Evolutionary conservation across 2,113 vertebrate genomes (phyloP), one percentile per base, ranked within the genome.

Genomic region (Leiothrix lutea): DNA sequence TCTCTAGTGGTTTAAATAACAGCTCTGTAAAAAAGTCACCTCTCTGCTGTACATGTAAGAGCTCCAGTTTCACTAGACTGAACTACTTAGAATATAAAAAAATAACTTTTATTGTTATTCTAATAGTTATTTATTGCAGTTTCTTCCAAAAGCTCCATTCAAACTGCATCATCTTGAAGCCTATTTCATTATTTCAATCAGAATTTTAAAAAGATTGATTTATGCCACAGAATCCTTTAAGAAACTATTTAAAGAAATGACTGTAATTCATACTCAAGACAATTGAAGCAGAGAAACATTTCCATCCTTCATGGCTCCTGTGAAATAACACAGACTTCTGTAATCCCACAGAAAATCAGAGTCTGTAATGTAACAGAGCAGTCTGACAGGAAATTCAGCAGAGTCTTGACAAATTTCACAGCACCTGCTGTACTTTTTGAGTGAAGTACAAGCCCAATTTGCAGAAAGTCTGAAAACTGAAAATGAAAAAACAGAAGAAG

Each of bases 351-450:
- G 2, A 66, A 60, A 14, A 65, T 19, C 45, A 48, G 23, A 22
- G n/a, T 29, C 70, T 56, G 0, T 14, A 75, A 40, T 0, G 4
- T 2, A 31, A 47, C 5, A 35, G 16, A 58, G 29, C 18, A 88
- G 13, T 8, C 18, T 48, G 65, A 75, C 31, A 80, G 24, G 51
- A 75, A 81, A 47, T 28, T 14, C 62, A 67, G 47, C 14, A 67
- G 25, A 5, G 81, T 42, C 80, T 60, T 14, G 54, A 47, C 5
- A 33, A 38, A 45, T 50, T 28, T 31, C 36, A 45, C 12, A 35
- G 23, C 23, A 47, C 22, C 25, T 53, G 28, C 58, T 74, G 28
- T 7, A 11, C 51, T 12, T 19, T 54, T 19, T 2, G 22, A 71
- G 40, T 12, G 71, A 88, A 65, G 20, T 7, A 81, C 17, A 75